Conservation (phyloP, 2,888 invertebrate species). For the Ischnus inquisitorius region DNA sequence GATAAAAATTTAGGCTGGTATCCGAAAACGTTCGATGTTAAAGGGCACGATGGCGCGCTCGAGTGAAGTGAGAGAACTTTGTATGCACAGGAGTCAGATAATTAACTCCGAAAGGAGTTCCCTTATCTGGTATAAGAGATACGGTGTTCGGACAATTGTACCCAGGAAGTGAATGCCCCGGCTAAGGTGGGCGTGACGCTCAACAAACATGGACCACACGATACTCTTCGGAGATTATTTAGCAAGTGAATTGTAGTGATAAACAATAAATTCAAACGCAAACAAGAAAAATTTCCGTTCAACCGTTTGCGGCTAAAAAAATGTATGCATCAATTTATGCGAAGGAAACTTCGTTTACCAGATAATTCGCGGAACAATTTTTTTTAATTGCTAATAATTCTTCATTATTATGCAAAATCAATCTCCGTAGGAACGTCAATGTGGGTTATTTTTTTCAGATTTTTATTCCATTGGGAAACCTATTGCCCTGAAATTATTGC, state of each 20-base stretch:
- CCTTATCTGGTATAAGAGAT: background rate
- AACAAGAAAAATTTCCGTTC: background rate
- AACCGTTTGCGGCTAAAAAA: background rate
- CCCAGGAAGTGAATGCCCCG: constrained; percentile 13
- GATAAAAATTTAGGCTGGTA: background rate
- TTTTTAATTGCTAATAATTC: background rate
- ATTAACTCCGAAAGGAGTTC: background rate
- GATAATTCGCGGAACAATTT: background rate
- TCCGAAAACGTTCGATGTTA: background rate
- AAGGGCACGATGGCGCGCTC: background rate
- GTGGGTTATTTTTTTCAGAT: background rate
- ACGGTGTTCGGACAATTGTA: constrained; percentile 25
- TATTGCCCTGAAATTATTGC: background rate
- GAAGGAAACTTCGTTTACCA: too few species aligned
- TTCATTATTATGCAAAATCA: background rate
- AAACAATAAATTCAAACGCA: background rate
- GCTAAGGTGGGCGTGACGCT: constrained; percentile 13
- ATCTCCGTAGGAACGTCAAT: background rate
- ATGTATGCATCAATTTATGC: too few species aligned
- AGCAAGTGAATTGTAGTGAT: background rate
- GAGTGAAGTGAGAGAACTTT: background rate
- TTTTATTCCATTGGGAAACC: background rate
- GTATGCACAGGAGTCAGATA: background rate
- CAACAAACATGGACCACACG: constrained; percentile 19
- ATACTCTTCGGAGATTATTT: background rate